Base-by-base conservation (phyloP, 2,797 vertebrate genomes). In the Myripristis jacobus region DNA sequence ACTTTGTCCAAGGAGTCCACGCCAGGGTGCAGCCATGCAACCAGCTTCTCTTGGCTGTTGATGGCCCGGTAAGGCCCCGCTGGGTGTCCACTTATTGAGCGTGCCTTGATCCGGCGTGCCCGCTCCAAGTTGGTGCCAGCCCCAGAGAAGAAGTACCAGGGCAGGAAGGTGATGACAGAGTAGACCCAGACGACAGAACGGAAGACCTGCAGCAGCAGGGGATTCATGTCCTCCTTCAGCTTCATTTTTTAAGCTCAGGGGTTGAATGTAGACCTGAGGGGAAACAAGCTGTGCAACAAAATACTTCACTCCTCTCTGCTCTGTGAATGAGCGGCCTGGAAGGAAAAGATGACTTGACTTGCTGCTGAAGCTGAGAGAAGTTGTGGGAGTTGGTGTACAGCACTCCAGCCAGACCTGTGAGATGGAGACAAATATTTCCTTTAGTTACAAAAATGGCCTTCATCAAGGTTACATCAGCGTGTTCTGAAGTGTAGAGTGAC, bases 211-310 rank as follows among this genome's bases (percentile, higher is more conserved):
- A 97, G 91, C 84, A 99, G 94, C 87, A 98, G 46, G 3, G 97
- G 97, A 77, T 97, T 96, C 76, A 99, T 95, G 77, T 96, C 94
- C 89, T 98, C 96, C 87, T 98, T 98, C 85, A 99, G 81, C 92
- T 98, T 98, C 98, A 99, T 99, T 81, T 88, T n/a, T 73, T 21
- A 25, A 0, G 36, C 22, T 51, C 46, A 50, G 19, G 47, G 19
- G 29, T 29, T 31, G 4, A 43, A 10, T 38, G 47, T 11, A 2
- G 41, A 29, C 24, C 10, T n/a, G 50, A 25, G 56, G 7, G 25
- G 43, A 19, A 25, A 24, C 11, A 3, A 24, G 47, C 47, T 31
- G 29, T 29, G 34, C 67, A 8, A 57, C 11, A 55, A 31, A 15
- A 55, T 18, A 4, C 41, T 21, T 34, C 56, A 25, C 75, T 53